These are phyloP conservation scores for Chloropsis cyanopogon DNA, from an alignment of 2,113 vertebrate species.

Conservation along the genomic window DNA sequence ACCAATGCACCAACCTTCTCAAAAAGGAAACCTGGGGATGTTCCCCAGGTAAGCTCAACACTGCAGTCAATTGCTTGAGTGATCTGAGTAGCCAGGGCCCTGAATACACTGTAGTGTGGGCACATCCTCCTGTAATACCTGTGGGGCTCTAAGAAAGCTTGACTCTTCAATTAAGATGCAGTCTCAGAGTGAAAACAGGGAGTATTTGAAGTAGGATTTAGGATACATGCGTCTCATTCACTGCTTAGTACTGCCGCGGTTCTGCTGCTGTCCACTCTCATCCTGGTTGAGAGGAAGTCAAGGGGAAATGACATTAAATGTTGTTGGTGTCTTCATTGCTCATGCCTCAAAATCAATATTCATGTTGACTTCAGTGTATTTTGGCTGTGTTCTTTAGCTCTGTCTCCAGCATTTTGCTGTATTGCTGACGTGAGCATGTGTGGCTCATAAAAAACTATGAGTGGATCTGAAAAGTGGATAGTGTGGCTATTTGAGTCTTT, in stretches of 20 bases:
- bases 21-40: not conserved
- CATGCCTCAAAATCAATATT: not conserved
- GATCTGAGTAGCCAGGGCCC: not conserved
- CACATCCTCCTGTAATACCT: not conserved
- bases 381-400: not conserved
- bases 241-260: accelerated
- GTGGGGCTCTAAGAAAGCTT: not conserved
- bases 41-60: not conserved
- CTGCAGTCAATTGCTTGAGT: not conserved
- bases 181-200: not conserved
- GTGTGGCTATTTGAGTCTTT: not conserved
- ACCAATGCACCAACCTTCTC: not conserved
- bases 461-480: not conserved
- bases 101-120: not conserved
- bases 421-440: not conserved
- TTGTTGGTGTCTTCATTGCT: not conserved
- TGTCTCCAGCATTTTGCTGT: not conserved
- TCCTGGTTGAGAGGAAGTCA: not conserved
- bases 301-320: not conserved
- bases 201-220: not conserved
- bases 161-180: not conserved
- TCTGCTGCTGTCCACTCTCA: not conserved
- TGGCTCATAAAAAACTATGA: not conserved
- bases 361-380: not conserved
- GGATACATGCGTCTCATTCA: not conserved